Evolutionary conservation across 2,113 vertebrate species (phyloP), one percentile per base, ranked within the genome.

Genomic region (Apodemus speciosus): DNA sequence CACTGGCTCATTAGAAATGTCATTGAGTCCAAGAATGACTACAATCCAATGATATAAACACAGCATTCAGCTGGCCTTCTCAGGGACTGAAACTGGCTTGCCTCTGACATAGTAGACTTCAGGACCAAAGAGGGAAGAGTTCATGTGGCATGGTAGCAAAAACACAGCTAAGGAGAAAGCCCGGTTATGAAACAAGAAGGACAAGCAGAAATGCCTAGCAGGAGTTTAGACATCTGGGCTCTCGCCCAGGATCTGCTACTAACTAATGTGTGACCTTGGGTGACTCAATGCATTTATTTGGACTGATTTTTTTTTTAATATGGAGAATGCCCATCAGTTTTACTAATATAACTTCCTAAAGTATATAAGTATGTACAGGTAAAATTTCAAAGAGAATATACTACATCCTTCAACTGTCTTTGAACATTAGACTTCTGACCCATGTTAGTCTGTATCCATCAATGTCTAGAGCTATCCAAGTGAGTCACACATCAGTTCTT

Each of bases 1-100:
- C 43, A 94, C 49, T 21, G 77, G 9, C 64, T 94, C 83, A 76
- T 95, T 85, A 95, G 88, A 92, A 91, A 90, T 88, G n/a, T 53
- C 89, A 79, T 72, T 93, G 84, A 86, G 84, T 72, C 81, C 66
- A n/a, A 96, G 71, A 95, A 73, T 87, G 87, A 72, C 51, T 85
- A 58, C 93, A 86, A 69, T 86, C 35, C 85, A 46, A 27, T 76
- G 15, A 40, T 62, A 20, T 53, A 76, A 87, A 84, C 64, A 72
- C 58, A 81, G 64, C 40, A 75, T 71, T 89, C 51, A 66, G 69
- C 66, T 76, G n/a, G 4, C 58, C 88, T 88, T 88, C 30, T 69
- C 23, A 51, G 90, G 64, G 35, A 85, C 21, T 53, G 66, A 72
- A 23, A 77, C 75, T 35, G 62, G 69, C n/a, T 90, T 3, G 8